Evolutionary conservation across 2,113 vertebrate species (phyloP).

Genomic region (Seriola quinqueradiata): DNA sequence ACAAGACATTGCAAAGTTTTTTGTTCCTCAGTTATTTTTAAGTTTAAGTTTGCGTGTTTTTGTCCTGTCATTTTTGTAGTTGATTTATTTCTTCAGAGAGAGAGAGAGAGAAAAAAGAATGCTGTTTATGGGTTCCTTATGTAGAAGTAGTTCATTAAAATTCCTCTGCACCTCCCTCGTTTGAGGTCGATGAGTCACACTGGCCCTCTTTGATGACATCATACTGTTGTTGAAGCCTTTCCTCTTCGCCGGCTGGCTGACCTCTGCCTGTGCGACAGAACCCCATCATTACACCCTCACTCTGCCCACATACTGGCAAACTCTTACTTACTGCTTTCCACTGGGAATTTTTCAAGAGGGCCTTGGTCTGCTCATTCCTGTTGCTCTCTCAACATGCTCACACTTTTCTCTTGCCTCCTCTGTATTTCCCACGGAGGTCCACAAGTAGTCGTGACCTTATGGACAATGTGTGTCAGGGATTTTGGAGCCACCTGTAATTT

Average conservation of each 20-base stretch:
- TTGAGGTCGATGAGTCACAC: constrained; percentile 81
- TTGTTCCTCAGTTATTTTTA: constrained; percentile 38
- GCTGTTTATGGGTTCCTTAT: constrained; percentile 72
- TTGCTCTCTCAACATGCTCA: constrained; percentile 50
- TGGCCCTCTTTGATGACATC: constrained; percentile 84
- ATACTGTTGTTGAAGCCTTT: constrained; percentile 75
- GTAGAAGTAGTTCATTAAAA: constrained; percentile 73
- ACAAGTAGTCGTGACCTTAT: constrained; percentile 47
- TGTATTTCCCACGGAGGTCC: constrained; percentile 67
- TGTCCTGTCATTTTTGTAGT: constrained; percentile 38
- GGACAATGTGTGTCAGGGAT: constrained; percentile 41
- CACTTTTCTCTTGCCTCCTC: constrained; percentile 59
- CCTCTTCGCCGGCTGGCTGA: constrained; percentile 73
- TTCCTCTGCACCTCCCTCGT: constrained; percentile 70
- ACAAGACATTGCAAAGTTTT: not conserved
- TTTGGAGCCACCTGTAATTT: constrained; percentile 66
- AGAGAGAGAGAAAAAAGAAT: constrained; percentile 55
- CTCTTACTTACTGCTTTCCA: constrained; percentile 66
- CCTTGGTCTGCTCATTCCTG: constrained; percentile 50
- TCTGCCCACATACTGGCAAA: constrained; percentile 69
- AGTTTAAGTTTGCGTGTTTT: constrained; percentile 22
- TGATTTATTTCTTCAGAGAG: constrained; percentile 51
- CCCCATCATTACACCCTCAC: constrained; percentile 81
- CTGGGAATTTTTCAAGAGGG: constrained; percentile 59
- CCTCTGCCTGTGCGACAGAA: constrained; percentile 73